These are phyloP conservation scores for Phaetusa simplex DNA, from an alignment of 2,113 vertebrate species.

Conservation along the genomic window DNA sequence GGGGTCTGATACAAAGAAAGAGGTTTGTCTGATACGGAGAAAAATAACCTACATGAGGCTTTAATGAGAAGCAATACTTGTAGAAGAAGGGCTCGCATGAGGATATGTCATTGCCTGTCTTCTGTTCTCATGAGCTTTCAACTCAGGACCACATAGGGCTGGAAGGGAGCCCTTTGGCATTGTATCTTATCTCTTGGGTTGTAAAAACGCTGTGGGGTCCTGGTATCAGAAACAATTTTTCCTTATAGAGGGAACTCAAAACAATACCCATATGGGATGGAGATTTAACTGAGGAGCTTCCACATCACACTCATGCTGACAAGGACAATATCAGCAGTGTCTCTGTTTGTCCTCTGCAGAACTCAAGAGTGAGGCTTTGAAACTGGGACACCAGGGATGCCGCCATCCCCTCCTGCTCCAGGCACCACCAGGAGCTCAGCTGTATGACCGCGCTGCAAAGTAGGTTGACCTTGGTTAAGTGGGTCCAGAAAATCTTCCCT, in stretches of 20 bases:
- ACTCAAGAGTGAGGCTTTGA: background rate
- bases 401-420: background rate
- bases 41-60: background rate
- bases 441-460: background rate
- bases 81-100: background rate
- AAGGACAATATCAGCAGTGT: background rate
- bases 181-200: background rate
- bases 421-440: background rate
- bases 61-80: background rate
- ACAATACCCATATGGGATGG: background rate
- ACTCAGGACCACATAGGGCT: background rate
- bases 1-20: background rate
- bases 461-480: conserved; percentile 44
- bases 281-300: background rate
- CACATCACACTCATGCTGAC: background rate
- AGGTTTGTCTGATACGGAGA: background rate
- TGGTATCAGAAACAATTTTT: background rate
- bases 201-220: background rate
- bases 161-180: background rate
- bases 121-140: background rate
- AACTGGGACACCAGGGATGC: background rate
- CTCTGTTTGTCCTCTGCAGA: background rate
- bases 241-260: background rate
- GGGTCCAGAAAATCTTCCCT: conserved; percentile 5
- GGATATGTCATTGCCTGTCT: background rate